Evolutionary conservation across 2,113 vertebrate species (phyloP).

Genomic region (Casuarius casuarius): DNA sequence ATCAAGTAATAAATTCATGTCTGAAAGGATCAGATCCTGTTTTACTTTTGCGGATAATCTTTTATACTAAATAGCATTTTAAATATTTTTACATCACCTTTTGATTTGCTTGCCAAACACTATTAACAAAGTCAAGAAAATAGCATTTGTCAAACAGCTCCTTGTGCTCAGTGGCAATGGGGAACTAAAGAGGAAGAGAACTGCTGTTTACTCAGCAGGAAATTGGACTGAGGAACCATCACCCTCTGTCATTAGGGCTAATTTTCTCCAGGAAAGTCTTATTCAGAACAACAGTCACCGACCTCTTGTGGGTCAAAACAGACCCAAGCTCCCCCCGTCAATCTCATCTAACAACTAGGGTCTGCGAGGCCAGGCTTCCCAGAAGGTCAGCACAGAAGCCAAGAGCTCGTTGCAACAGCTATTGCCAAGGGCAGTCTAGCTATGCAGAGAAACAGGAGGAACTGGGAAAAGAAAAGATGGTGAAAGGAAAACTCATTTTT

Average conservation of each 20-base stretch:
- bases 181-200: not conserved
- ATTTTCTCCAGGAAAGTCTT: not conserved
- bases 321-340: rapidly evolving
- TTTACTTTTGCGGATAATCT: conserved; percentile 38
- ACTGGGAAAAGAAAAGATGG: not conserved
- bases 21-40: conserved; percentile 38
- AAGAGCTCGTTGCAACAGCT: not conserved
- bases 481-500: not conserved
- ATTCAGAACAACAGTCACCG: not conserved
- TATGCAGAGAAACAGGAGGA: not conserved
- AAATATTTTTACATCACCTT: conserved; percentile 39
- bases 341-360: not conserved
- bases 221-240: not conserved
- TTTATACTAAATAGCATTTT: conserved; percentile 53
- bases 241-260: not conserved
- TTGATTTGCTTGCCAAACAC: conserved; percentile 43
- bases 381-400: not conserved
- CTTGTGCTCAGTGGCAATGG: not conserved
- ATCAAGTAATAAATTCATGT: conserved; percentile 47
- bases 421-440: not conserved
- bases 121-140: conserved; percentile 31
- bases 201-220: not conserved
- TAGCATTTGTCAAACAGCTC: not conserved
- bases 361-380: not conserved
- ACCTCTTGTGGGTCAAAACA: not conserved